Base-by-base conservation (phyloP, 2,888 invertebrate species). In the Erebia palarica region DNA sequence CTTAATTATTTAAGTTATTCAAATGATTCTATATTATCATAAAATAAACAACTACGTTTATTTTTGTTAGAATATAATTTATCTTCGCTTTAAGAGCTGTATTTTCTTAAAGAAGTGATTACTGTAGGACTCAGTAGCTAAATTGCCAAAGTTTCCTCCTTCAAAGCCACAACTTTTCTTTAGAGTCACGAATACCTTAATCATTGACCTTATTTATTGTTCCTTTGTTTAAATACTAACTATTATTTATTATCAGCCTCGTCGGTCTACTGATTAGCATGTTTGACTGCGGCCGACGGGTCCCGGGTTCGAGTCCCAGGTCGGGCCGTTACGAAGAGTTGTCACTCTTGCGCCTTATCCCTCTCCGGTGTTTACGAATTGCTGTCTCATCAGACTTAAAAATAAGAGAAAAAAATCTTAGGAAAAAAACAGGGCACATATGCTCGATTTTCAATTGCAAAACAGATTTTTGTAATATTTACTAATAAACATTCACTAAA, bases 61-160 rank as follows among this genome's bases (percentile, higher is more conserved):
- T 63, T 21, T 21, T 49, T 14, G 13, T 21, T 13, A 47, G 5
- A 21, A 8, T 18, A 21, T 47, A 63, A 49, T 63, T 63, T 49
- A 63, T 21, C 21, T 21, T 21, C 18, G 13, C 36, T 55, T 57
- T 57, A 57, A 44, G 49, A 63, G 63, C 47, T 63, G n/a, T 57
- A 66, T 66, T 59, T 67, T 67, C 57, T 47, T 55, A 9, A 49
- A 59, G 58, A 67, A 67, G 59, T 49, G 67, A 67, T 67, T 67
- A 58, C 59, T 49, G 58, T 16, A 44, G 14, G 27, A 49, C 58
- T 59, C 59, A 59, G 18, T 42, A 59, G 67, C 67, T 59, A 67
- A 67, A 67, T 67, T 67, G 67, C 67, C 67, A 67, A 67, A 67
- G 67, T 67, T 67, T 67, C 16, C 59, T 49, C 59, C 49, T 59